Conservation (phyloP, 2,888 invertebrate genomes). For the Bellardia bayeri region DNA sequence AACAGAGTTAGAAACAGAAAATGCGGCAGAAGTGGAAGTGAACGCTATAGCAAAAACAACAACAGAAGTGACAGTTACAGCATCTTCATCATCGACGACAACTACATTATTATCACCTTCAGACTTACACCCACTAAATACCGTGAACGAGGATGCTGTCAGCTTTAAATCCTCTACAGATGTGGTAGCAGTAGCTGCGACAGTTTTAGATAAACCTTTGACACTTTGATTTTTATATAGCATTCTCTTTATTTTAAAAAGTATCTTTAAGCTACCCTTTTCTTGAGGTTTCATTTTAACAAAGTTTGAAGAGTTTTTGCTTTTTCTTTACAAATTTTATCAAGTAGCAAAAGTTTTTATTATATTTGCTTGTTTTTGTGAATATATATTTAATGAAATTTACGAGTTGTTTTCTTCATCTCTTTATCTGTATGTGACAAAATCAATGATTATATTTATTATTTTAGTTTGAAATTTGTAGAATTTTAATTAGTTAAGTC, state of each 20-base stretch:
- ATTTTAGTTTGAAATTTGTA: not conserved
- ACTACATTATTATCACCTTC: slow-evolving; percentile 2
- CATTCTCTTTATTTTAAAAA: slow-evolving; percentile 34
- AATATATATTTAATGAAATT: slow-evolving; percentile 1
- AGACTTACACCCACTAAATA: not conserved
- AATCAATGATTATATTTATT: too few relatives aligned
- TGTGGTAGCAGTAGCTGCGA: slow-evolving; percentile 27
- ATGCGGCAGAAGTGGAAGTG: not conserved
- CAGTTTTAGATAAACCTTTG: slow-evolving; percentile 58
- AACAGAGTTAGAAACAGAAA: slow-evolving; percentile 10
- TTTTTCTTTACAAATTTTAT: not conserved
- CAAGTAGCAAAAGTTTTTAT: not conserved
- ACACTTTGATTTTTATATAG: slow-evolving; percentile 62
- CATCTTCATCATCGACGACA: slow-evolving; percentile 10
- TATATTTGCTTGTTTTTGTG: not conserved
- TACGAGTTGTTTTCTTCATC: not conserved
- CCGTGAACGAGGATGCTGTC: not conserved
- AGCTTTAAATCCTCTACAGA: not conserved
- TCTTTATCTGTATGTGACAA: not conserved
- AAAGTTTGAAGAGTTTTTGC: slow-evolving; percentile 16
- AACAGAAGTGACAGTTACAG: not conserved
- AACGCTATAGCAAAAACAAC: not conserved
- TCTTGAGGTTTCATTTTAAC: slow-evolving; percentile 5
- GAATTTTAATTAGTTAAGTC: not conserved
- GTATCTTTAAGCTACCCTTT: slow-evolving; percentile 56